Evolutionary conservation across 2,797 vertebrate species (phyloP), one percentile per base, ranked within the genome.

Genomic region (Spizella passerina): DNA sequence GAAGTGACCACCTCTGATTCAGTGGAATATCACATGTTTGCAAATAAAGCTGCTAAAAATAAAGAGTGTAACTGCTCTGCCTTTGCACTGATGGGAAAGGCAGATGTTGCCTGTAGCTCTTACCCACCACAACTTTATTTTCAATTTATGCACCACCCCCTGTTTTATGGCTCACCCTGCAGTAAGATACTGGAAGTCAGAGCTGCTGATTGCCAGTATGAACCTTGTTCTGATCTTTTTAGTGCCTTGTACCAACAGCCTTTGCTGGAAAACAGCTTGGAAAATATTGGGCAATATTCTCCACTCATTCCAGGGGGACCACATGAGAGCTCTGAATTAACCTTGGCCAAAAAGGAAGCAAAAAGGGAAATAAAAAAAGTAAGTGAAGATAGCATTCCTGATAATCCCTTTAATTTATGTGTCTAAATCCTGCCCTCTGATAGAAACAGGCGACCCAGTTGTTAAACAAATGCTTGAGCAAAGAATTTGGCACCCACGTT

Each of bases 11-110:
- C 86, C 66, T 89, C 82, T 71, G 56, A 44, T 47, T 65, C 90
- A 47, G 23, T 38, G 69, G 50, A 85, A 55, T 59, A 90, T 77
- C 86, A 92, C 73, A 52, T 86, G 71, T 79, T 80, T 95, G 92
- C 78, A 86, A 95, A 91, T 70, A 75, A 83, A 84, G n/a, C 3
- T 53, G 63, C 81, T 94, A 92, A 95, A 95, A 95, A 91, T 91
- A 95, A 84, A 46, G 73, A 49, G 52, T 24, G 44, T 53, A 66
- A 53, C 38, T 52, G 60, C 34, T 90, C 70, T 84, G 90, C 64
- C 29, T 80, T 76, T 77, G 41, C 83, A 22, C 44, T 95, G 90
- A 94, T 86, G 90, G 75, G 68, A 95, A 92, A 95, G 68, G 90
- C 92, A 96, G 86, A 94, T 77, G 68, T 52, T 82, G 82, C 71